phyloP scores from a whole-genome alignment of 2,888 invertebrate species.

The Lasioglossum villosulum region DNA sequence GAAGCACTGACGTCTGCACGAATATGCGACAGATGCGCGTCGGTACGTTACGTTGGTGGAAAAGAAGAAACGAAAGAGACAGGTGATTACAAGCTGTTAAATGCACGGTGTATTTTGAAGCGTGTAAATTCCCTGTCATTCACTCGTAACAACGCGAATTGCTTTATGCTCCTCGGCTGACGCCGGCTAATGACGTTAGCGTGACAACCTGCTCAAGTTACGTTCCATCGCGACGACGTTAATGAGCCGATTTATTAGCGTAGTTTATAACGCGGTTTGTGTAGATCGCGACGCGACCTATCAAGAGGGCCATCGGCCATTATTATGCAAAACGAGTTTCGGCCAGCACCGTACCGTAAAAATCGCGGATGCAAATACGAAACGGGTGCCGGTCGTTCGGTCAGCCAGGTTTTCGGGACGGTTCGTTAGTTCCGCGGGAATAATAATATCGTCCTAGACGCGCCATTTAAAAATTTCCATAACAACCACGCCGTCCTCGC shows the following conservation, averaged over 20 bases:
- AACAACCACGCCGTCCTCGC: slow-evolving; percentile 27
- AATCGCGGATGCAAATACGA: slow-evolving; percentile 53
- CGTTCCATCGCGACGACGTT: slow-evolving; percentile 53
- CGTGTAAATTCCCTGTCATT: slow-evolving; percentile 42
- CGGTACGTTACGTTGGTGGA: neutral
- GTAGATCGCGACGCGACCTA: slow-evolving; percentile 36
- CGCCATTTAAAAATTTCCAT: slow-evolving; percentile 47
- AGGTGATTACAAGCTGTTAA: neutral
- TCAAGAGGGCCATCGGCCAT: slow-evolving; percentile 29
- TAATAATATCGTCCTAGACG: slow-evolving; percentile 35
- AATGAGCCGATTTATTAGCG: slow-evolving; percentile 68
- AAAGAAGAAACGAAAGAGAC: neutral
- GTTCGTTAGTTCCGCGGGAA: slow-evolving; percentile 49
- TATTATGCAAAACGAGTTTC: slow-evolving; percentile 59
- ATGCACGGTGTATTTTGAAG: slow-evolving; percentile 33
- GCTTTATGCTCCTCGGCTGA: slow-evolving; percentile 49
- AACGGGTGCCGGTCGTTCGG: slow-evolving; percentile 17
- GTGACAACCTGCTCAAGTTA: slow-evolving; percentile 53
- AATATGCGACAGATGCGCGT: no score
- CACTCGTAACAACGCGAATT: slow-evolving; percentile 54
- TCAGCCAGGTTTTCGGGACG: slow-evolving; percentile 42
- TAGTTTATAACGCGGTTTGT: slow-evolving; percentile 45
- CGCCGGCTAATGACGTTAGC: slow-evolving; percentile 56
- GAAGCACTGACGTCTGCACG: neutral
- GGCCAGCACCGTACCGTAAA: slow-evolving; percentile 35